Base-by-base conservation (phyloP, 2,888 invertebrate genomes). In the Melieria omissa region DNA sequence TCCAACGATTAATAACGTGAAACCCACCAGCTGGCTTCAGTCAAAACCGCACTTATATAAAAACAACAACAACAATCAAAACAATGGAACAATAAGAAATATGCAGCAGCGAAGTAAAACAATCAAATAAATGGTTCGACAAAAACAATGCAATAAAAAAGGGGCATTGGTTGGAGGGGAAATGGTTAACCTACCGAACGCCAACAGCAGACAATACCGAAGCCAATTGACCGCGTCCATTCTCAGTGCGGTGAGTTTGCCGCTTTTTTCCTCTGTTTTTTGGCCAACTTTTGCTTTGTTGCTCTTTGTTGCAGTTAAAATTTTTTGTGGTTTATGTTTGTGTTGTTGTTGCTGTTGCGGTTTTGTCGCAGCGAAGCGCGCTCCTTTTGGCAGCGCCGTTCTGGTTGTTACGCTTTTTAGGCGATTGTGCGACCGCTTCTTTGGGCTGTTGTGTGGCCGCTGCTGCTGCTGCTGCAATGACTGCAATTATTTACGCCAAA, bases 221-320 rank as follows among this genome's bases (percentile, higher is more conserved):
- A 64, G 66, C 76, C 76, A 74, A 74, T 74, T 75, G 73, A 74
- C 75, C 73, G 74, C 74, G 71, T 71, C 76, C 74, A 75, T 77
- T 10, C 12, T 70, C 52, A 14, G 67, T 16, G 49, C 29, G 57
- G 66, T 55, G 62, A 47, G 64, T 71, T 60, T 55, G 63, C 55
- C 58, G 54, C 29, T 29, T 29, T 29, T 29, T 29, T 29, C 29
- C 29, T 29, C 3, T 29, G 29, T 29, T 29, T 29, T 29, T 29
- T 29, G 29, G 14, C 58, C 47, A 60, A 46, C 63, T 68, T 65
- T 49, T 54, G 60, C n/a, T 67, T 55, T 52, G 29, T 41, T 63
- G 44, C 65, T 67, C 66, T 67, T 73, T 66, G 29, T 67, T 58
- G 12, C 44, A 42, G 49, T 42, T 29, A 44, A 60, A 49, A 44